These are phyloP conservation scores for Agelastica alni DNA, from an alignment of 2,888 invertebrate species.

Conservation along the genomic window DNA sequence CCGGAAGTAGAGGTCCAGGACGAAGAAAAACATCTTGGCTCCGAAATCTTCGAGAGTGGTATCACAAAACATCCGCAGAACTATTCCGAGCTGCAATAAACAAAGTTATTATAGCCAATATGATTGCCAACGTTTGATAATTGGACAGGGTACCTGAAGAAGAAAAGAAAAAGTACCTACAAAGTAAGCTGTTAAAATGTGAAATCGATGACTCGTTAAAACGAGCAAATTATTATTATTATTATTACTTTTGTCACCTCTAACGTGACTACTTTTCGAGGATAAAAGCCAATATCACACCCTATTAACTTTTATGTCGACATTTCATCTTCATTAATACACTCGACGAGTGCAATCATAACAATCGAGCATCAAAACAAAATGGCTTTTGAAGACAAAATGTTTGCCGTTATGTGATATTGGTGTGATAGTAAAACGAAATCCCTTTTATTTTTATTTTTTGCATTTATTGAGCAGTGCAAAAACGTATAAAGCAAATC, in stretches of 20 bases:
- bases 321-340: constrained; percentile 22
- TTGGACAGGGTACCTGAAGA: no score
- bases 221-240: constrained; percentile 24
- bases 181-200: not conserved
- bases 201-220: constrained; percentile 16
- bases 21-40: no score
- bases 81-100: no score
- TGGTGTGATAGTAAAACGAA: not conserved
- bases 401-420: constrained; percentile 1
- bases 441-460: no score
- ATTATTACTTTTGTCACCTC: constrained; percentile 25
- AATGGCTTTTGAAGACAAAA: constrained; percentile 15
- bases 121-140: no score
- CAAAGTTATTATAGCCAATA: no score
- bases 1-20: no score
- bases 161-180: no score
- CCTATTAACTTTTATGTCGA: constrained; percentile 27
- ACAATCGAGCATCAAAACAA: constrained; percentile 21
- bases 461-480: no score
- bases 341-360: constrained; percentile 18
- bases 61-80: no score
- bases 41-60: no score
- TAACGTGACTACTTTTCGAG: constrained; percentile 17
- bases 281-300: constrained; percentile 28
- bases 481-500: no score